Evolutionary conservation across 2,797 vertebrate genomes (phyloP).

Genomic region (Leucoraja ocellata): DNA sequence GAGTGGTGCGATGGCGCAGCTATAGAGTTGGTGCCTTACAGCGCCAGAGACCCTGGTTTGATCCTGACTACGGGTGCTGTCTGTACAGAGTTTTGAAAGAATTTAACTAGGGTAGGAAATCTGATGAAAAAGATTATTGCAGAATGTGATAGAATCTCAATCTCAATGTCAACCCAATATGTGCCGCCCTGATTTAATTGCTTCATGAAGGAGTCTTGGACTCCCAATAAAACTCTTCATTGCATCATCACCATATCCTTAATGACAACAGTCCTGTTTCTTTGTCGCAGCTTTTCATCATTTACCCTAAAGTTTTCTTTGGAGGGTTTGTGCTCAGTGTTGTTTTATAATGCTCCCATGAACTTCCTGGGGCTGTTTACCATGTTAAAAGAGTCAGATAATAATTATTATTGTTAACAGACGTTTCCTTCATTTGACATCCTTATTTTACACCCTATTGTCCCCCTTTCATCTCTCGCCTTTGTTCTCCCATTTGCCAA

Average conservation of each 20-base stretch:
- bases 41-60: too few relatives aligned
- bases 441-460: too few relatives aligned
- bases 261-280: background rate
- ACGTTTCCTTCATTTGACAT: too few relatives aligned
- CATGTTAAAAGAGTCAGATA: background rate
- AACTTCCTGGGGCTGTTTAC: background rate
- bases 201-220: background rate
- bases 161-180: background rate
- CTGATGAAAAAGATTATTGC: background rate
- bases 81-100: background rate
- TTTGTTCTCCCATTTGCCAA: too few relatives aligned
- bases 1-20: too few relatives aligned
- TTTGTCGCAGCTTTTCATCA: background rate
- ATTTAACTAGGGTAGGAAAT: background rate
- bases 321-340: too few relatives aligned
- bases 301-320: too few relatives aligned
- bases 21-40: too few relatives aligned
- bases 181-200: background rate
- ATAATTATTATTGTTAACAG: background rate
- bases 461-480: too few relatives aligned
- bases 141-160: background rate
- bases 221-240: background rate
- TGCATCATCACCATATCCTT: background rate
- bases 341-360: background rate
- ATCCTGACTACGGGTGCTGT: too few relatives aligned